These are phyloP conservation scores for Coreius guichenoti DNA, from an alignment of 2,797 vertebrate genomes.

Conservation along the genomic window DNA sequence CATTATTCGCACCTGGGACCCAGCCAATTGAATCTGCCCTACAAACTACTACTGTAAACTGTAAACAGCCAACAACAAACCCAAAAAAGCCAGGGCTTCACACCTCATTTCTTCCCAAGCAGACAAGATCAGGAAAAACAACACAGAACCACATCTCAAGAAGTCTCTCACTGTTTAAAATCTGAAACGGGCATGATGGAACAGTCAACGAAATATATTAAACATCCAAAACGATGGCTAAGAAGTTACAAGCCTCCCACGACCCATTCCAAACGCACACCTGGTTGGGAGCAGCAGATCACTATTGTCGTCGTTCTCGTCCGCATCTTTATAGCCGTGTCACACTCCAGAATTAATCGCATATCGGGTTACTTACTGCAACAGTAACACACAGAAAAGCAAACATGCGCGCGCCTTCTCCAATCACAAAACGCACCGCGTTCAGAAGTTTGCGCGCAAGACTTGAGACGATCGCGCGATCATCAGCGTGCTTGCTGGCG, in stretches of 20 bases:
- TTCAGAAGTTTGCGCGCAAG: constrained; percentile 9
- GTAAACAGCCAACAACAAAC: not conserved
- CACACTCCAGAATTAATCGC: not conserved
- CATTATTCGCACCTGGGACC: not conserved
- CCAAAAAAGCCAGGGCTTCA: not conserved
- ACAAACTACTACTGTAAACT: not conserved
- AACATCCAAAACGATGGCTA: not conserved
- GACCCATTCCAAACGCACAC: not conserved
- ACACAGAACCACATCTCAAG: not conserved
- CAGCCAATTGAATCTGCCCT: not conserved
- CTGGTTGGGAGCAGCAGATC: not conserved
- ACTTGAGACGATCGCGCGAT: not conserved
- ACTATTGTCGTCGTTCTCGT: not conserved
- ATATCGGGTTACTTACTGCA: constrained; percentile 27
- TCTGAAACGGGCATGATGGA: not conserved
- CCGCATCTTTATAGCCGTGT: not conserved
- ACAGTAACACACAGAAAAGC: not conserved
- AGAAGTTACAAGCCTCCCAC: not conserved
- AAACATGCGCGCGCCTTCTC: constrained; percentile 15
- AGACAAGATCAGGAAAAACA: not conserved
- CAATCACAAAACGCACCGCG: not conserved
- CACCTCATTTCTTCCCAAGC: not conserved
- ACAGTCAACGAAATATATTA: not conserved
- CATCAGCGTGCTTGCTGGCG: not conserved
- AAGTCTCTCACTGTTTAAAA: not conserved